Evolutionary conservation across 1,140 invertebrate species (phyloP), one percentile per base, ranked within the genome.

Genomic region (Drepana arcuata): DNA sequence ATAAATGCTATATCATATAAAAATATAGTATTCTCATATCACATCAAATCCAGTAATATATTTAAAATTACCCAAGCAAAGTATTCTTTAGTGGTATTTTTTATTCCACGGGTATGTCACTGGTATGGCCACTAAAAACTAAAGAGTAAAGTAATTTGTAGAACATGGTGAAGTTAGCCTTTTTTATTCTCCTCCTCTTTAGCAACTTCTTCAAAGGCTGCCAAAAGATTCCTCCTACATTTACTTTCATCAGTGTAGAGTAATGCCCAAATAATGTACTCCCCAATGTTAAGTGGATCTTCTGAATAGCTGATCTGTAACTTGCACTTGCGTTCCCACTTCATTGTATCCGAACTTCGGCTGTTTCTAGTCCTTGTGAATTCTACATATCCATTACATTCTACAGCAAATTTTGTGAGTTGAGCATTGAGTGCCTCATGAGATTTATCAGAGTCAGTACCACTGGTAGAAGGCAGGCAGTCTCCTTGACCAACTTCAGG

Each of bases 281-380:
- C 84, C n/a, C 85, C 82, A 26, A 73, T 48, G 46, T 79, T 78
- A 2, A 83, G 57, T 26, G 74, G 75, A 37, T 78, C 77, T 36
- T 78, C 71, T 0, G 81, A 83, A 60, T 86, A 88, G 31, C 79
- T 85, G 2, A 87, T 74, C 53, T 86, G 84, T 16, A 87, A 53
- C 57, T 85, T 87, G 53, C 85, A 86, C 21, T 86, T 85, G 16
- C 87, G 65, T 29, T 84, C 72, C 86, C 86, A 88, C 44, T 85
- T 86, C 24, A 81, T 80, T 30, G 80, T 63, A 15, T 73, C 71
- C 3, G 70, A 58, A 31, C 75, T 72, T 33, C 83, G 69, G 51
- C 75, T 86, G 32, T 77, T 73, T 49, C 78, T 83, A 4, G 70
- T 73, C 56, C 73, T 83, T 26, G 70, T 74, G 55, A 87, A 88